Conservation (phyloP, 2,797 vertebrate species). For the Oreonectes daqikongensis region DNA sequence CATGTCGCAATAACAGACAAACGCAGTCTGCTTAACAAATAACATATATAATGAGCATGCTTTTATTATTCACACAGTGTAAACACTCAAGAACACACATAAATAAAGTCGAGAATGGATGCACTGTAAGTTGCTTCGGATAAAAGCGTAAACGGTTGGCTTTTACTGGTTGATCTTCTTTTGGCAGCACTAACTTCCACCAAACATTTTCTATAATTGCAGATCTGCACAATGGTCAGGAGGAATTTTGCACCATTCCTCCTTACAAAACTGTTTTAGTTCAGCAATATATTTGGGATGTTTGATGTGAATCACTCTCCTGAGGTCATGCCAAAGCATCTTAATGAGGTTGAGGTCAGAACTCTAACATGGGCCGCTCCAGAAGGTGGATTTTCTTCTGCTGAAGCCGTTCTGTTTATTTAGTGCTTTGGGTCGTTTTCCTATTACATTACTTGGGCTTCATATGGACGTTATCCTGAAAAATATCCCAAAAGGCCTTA, state of each 20-base stretch:
- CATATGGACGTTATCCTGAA: too few species aligned
- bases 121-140: too few species aligned
- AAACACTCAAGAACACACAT: background rate
- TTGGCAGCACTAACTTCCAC: background rate
- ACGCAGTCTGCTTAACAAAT: background rate
- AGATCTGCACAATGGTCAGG: background rate
- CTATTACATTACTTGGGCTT: background rate
- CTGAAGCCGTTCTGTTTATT: background rate
- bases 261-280: background rate
- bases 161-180: background rate
- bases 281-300: background rate
- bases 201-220: background rate
- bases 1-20: background rate
- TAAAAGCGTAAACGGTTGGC: background rate
- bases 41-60: background rate
- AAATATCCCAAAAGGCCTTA: too few species aligned
- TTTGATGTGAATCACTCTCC: slow-evolving; percentile 1
- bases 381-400: background rate
- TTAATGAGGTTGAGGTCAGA: background rate
- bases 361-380: background rate
- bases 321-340: background rate
- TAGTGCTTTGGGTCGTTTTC: background rate
- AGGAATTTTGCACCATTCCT: slow-evolving; percentile 11
- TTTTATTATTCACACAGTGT: too few species aligned
- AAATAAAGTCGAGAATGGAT: too few species aligned